Percentiles rank a stretch among this genome's conserved stretches.
phyloP scores from a whole-genome alignment of 2,113 vertebrate species.

The Mirza zaza region DNA sequence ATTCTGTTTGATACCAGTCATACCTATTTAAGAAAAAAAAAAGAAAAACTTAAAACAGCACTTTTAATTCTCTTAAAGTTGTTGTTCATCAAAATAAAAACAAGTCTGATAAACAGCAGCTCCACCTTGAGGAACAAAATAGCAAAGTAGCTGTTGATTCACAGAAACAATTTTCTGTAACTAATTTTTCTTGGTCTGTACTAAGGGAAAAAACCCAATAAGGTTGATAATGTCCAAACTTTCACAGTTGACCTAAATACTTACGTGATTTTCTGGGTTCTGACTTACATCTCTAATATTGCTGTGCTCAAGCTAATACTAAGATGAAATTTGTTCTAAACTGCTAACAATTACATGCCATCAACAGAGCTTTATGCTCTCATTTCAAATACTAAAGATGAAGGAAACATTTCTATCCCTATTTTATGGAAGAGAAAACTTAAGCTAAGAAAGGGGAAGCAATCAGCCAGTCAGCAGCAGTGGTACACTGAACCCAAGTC shows the following conservation, averaged over 20 bases:
- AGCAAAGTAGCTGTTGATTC: conserved; percentile 37
- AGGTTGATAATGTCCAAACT: neutral
- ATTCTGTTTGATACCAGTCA: conserved; percentile 99
- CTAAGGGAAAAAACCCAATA: neutral
- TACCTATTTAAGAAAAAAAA: conserved; percentile 81
- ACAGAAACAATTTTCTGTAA: neutral
- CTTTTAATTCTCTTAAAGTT: conserved; percentile 33
- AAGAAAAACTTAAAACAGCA: conserved; percentile 9
- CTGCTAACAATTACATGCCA: neutral
- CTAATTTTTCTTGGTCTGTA: neutral
- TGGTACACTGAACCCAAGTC: neutral
- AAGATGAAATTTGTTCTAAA: neutral
- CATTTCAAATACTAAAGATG: neutral
- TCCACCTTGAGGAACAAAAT: conserved; percentile 68
- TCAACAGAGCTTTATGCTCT: neutral
- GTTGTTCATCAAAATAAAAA: conserved; percentile 53
- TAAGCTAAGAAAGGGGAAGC: neutral
- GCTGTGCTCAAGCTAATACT: neutral
- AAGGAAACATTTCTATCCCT: neutral
- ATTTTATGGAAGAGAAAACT: neutral
- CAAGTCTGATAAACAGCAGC: conserved; percentile 59
- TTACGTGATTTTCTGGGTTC: neutral
- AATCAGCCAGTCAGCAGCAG: neutral
- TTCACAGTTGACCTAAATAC: neutral
- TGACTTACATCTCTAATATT: neutral